phyloP scores from a whole-genome alignment of 2,113 vertebrate genomes.

The Piaya cayana region DNA sequence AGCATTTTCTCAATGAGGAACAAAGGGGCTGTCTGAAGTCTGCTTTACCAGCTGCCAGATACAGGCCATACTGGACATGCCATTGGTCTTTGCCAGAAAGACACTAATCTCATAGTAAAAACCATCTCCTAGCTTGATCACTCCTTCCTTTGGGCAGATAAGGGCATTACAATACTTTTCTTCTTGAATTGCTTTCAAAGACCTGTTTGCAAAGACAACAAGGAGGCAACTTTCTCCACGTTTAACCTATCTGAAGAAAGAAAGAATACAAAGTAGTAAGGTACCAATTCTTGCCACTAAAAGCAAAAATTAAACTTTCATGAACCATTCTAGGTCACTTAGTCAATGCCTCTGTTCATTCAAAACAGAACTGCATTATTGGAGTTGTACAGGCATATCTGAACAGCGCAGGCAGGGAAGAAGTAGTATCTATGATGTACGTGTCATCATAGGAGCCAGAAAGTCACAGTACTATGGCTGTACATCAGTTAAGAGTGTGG shows the following conservation, averaged over 20 bases:
- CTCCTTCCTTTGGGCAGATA: not conserved
- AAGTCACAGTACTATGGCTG: not conserved
- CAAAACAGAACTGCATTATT: not conserved
- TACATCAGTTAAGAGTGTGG: not conserved
- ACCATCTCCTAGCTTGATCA: not conserved
- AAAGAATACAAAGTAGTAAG: not conserved
- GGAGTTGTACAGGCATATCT: not conserved
- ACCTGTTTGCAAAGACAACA: constrained; percentile 18
- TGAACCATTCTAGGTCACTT: not conserved
- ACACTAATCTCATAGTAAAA: not conserved
- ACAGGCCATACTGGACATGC: not conserved
- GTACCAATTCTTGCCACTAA: not conserved
- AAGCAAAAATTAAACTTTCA: not conserved
- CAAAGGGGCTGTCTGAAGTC: not conserved
- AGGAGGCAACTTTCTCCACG: not conserved
- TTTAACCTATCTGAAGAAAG: not conserved
- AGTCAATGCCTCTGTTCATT: not conserved
- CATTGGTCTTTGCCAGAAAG: not conserved
- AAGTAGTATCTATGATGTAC: not conserved
- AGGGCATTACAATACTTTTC: not conserved
- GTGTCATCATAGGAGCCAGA: not conserved
- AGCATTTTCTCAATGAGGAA: not conserved
- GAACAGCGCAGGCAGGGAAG: not conserved
- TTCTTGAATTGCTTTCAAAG: not conserved
- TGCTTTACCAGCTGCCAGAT: not conserved